Conservation (phyloP, 1,140 invertebrate species). For the Eciton burchellii region DNA sequence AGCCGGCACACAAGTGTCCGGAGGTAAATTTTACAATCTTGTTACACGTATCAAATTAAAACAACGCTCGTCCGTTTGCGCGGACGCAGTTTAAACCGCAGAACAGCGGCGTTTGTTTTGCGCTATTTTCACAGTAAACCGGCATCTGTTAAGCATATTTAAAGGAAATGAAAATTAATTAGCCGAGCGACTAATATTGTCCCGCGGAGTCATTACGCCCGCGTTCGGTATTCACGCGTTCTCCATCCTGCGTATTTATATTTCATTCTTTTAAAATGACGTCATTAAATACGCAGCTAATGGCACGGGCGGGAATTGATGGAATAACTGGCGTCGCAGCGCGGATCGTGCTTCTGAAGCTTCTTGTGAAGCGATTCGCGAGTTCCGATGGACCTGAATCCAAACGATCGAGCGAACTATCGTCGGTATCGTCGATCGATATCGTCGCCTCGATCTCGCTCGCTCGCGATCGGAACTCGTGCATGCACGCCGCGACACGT, state of each 20-base stretch:
- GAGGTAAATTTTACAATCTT: constrained; percentile 18
- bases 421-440: no score
- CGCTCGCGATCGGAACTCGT: neutral
- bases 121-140: neutral
- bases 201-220: neutral
- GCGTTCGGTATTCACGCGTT: neutral
- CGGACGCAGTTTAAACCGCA: neutral
- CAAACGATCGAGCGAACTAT: no score
- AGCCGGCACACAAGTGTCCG: neutral
- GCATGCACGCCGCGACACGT: neutral
- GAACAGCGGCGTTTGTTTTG: neutral
- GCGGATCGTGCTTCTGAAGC: no score
- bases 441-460: constrained; percentile 9
- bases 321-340: neutral
- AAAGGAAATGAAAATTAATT: constrained; percentile 8
- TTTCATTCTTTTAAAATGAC: constrained; percentile 5
- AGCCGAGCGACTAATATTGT: constrained; percentile 9
- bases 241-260: neutral
- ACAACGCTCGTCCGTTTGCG: neutral
- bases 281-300: neutral
- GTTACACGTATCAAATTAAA: constrained; percentile 7
- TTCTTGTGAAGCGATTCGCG: no score
- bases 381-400: no score
- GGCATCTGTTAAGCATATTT: neutral
- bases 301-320: constrained; percentile 23